Conservation (phyloP, 2,113 vertebrate species). For the Grallaria varia region DNA sequence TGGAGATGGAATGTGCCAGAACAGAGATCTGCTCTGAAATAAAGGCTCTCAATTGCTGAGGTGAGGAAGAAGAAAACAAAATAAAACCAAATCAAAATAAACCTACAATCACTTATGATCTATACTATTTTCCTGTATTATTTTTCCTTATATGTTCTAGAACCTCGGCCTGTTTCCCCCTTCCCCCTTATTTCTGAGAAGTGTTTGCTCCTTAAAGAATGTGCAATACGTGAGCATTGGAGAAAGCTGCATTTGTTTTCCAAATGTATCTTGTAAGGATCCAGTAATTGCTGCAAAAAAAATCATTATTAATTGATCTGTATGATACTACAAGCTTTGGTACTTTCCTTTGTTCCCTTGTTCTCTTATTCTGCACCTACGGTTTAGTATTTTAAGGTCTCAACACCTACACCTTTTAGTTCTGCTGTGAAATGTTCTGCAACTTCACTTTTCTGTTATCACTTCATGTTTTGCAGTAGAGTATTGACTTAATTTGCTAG, state of each 20-base stretch:
- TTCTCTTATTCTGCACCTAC: constrained; percentile 44
- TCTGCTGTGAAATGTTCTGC: constrained; percentile 56
- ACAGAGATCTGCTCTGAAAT: not conserved
- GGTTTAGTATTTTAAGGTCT: constrained; percentile 66
- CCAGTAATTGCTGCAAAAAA: not conserved
- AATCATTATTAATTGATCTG: constrained; percentile 24
- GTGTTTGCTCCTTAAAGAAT: not conserved
- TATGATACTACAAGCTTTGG: not conserved
- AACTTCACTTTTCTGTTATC: constrained; percentile 60
- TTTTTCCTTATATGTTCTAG: not conserved
- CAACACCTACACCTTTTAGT: constrained; percentile 64
- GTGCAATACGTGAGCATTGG: not conserved
- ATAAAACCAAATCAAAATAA: not conserved
- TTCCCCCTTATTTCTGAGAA: not conserved
- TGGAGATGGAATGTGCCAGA: not conserved
- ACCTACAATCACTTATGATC: not conserved
- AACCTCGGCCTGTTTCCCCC: not conserved
- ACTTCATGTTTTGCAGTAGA: constrained; percentile 59
- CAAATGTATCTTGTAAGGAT: not conserved
- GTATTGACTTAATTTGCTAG: constrained; percentile 64
- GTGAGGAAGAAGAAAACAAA: not conserved
- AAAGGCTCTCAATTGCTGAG: not conserved
- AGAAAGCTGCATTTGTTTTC: not conserved
- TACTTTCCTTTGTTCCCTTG: constrained; percentile 20
- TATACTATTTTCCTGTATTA: not conserved